Percentiles rank a stretch among this genome's conserved stretches.
phyloP scores from a whole-genome alignment of 2,888 invertebrate genomes.

The Gasteruption jaculator region DNA sequence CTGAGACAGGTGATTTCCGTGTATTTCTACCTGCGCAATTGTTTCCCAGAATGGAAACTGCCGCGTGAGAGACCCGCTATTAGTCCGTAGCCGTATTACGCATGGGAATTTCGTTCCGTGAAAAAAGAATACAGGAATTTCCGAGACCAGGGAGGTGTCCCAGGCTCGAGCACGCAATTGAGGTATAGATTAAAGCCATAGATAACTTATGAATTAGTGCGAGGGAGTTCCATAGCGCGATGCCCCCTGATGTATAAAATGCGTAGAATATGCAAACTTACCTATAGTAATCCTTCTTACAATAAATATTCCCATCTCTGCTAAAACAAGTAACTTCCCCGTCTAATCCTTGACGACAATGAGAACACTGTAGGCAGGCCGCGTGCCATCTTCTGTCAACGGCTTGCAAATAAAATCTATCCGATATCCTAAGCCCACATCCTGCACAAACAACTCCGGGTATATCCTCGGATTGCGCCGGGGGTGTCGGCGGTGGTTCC shows the following conservation, averaged over 20 bases:
- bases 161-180: no score
- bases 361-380: constrained; percentile 84
- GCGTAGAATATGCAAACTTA: constrained; percentile 55
- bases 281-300: constrained; percentile 96
- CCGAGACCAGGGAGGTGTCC: no score
- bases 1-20: constrained; percentile 36
- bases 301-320: constrained; percentile 89
- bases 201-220: no score
- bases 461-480: constrained; percentile 45
- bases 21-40: constrained; percentile 30
- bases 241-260: no score
- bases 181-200: no score
- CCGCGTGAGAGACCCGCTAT: constrained; percentile 38
- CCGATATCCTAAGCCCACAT: constrained; percentile 80
- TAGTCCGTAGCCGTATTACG: no score
- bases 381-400: constrained; percentile 93
- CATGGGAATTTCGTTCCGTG: constrained; percentile 25
- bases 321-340: constrained; percentile 90
- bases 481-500: constrained; percentile 52
- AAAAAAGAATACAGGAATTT: constrained; percentile 21
- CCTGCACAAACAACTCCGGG: constrained; percentile 73
- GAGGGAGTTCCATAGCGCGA: no score
- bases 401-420: constrained; percentile 87
- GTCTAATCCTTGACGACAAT: constrained; percentile 85
- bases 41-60: constrained; percentile 43